Base-by-base conservation (phyloP, 2,113 vertebrate species). In the Shinisaurus crocodilurus region DNA sequence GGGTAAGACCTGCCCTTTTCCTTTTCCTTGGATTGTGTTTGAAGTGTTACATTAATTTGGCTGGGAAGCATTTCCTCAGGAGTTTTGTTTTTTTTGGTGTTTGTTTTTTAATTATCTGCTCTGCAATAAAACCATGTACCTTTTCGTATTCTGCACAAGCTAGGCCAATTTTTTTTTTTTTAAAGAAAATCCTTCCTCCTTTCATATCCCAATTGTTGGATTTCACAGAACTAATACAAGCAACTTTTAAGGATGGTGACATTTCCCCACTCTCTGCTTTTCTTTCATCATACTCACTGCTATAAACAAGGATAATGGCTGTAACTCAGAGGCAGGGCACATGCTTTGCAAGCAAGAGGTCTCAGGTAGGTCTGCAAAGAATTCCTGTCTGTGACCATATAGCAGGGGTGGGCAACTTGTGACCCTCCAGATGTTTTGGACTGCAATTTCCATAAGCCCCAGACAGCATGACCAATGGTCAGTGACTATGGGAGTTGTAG, bases 21-120 rank as follows among this genome's bases (percentile, higher is more conserved):
- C 97, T 95, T 95, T 98, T 96, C 95, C 96, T 93, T 87, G 89
- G 83, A 97, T 97, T 97, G 97, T 97, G 91, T 93, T 91, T 34
- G 86, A 95, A 90, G 74, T 87, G 93, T 80, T 7, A 32, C 69
- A 90, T 92, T 77, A 67, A 80, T 92, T 96, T 96, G 95, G 76
- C 94, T 60, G 5, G 79, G 72, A 80, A 95, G 88, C 1, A 0
- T 94, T 96, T 96, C 94, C 89, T 25, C 87, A 92, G 65, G 91
- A n/a, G n/a, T n/a, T n/a, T n/a, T n/a, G n/a, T n/a, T n/a, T n/a
- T n/a, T n/a, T n/a, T n/a, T n/a, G n/a, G n/a, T n/a, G n/a, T n/a
- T n/a, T n/a, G n/a, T 69, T 69, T 69, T 63, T 82, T 40, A 91
- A 91, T n/a, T n/a, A 80, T 87, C 75, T 34, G 13, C 74, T 90